A percentile compares a stretch with the other conserved stretches of the same genome.
Conservation (phyloP, 2,888 invertebrate genomes). For the Tromatobia lineatoria region DNA sequence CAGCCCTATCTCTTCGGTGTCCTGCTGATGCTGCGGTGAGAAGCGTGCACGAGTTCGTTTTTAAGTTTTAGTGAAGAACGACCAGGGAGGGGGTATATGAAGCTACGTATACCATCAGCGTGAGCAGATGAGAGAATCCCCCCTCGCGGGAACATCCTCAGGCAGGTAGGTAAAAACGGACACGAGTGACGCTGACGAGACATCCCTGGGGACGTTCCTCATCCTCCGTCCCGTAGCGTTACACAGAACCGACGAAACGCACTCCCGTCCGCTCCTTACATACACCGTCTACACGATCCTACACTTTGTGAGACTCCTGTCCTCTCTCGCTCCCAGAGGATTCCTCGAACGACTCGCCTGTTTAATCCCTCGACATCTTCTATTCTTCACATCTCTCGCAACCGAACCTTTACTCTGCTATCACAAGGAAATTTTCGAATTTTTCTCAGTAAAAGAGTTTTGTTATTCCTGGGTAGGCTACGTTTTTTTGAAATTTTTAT, state of each 20-base stretch:
- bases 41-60: conserved; percentile 49
- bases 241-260: conserved; percentile 47
- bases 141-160: conserved; percentile 43
- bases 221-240: conserved; percentile 65
- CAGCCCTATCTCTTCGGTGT: conserved; percentile 24
- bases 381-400: conserved; percentile 4
- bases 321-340: conserved; percentile 36
- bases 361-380: conserved; percentile 75
- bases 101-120: background rate
- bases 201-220: conserved; percentile 68
- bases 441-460: background rate
- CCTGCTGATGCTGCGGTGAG: conserved; percentile 21
- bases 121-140: conserved; percentile 48
- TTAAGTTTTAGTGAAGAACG: background rate
- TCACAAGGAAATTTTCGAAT: background rate
- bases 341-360: conserved; percentile 46
- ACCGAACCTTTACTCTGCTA: background rate
- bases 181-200: conserved; percentile 65
- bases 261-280: conserved; percentile 52
- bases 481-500: background rate
- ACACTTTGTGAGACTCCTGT: conserved; percentile 79
- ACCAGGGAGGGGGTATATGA: background rate
- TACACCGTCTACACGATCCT: conserved; percentile 76
- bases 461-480: background rate
- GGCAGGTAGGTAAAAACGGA: conserved; percentile 58